phyloP scores from a whole-genome alignment of 2,113 vertebrate genomes.

The Gallinago jamesoni region DNA sequence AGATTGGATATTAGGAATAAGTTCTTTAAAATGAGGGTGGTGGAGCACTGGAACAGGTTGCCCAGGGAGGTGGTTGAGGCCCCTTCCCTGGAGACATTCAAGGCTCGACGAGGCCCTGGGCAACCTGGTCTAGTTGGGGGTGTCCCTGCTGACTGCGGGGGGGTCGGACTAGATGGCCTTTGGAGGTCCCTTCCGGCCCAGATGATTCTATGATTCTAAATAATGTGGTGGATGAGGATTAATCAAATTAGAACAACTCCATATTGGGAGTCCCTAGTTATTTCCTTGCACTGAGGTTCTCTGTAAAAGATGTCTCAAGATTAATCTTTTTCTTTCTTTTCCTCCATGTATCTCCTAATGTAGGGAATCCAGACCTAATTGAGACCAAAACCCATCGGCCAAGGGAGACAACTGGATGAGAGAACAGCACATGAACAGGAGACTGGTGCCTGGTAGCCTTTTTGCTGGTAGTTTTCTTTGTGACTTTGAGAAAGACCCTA shows the following conservation, averaged over 20 bases:
- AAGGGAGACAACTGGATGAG: neutral
- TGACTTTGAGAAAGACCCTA: neutral
- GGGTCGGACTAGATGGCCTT: too few relatives aligned
- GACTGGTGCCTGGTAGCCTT: neutral
- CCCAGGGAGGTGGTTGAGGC: too few relatives aligned
- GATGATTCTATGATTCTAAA: neutral
- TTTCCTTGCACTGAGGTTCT: neutral
- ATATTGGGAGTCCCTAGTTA: neutral
- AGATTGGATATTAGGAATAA: too few relatives aligned
- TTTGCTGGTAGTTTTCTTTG: neutral
- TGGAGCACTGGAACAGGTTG: too few relatives aligned
- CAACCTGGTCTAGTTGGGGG: too few relatives aligned
- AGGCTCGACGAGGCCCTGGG: too few relatives aligned
- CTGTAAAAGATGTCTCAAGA: neutral
- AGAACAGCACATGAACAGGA: fast-evolving
- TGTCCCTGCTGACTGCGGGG: too few relatives aligned
- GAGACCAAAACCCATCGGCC: neutral
- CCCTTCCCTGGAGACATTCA: too few relatives aligned
- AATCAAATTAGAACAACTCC: neutral
- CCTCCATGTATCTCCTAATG: neutral
- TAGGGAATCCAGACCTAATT: neutral
- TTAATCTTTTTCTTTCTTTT: neutral
- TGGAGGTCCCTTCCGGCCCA: too few relatives aligned
- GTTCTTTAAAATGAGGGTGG: too few relatives aligned
- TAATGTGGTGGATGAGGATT: neutral